Evolutionary conservation across 2,113 vertebrate genomes (phyloP), one percentile per base, ranked within the genome.

Genomic region (Antigone vipio): DNA sequence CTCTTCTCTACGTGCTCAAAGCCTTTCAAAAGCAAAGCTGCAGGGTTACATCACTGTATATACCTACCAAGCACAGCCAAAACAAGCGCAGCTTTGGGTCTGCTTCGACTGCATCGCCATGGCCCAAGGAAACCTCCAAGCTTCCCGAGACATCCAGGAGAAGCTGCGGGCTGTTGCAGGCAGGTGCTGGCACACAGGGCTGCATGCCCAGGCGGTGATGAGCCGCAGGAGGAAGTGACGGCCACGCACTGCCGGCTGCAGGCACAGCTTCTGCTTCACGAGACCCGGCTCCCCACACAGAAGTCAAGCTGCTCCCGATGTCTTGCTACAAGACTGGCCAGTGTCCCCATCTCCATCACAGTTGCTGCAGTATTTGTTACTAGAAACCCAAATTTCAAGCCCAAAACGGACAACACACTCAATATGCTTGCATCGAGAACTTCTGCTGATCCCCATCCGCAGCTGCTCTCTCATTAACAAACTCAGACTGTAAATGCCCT

Each of bases 221-320:
- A 67, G 56, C 29, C 0, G 0, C 44, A 22, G 38, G 47, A 71
- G 79, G 88, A 92, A 84, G 77, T 3, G 76, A 86, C 1, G 6
- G 72, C 67, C 80, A 79, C 2, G 0, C 0, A 0, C 17, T 1
- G 0, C 35, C 6, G 3, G 29, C 59, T 16, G 32, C 56, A 23
- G 34, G 59, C 67, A 73, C 22, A 80, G 68, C 63, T 88, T 47
- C 64, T 80, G 45, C 62, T 73, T 24, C 0, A 0, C 8, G 6
- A 82, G 60, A 85, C 27, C 58, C 14, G 1, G 21, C 50, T 63
- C 34, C n/a, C 45, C 52, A 19, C 1, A 2, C 0, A 0, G 60
- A 90, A 89, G 40, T 16, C 62, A 59, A 11, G 35, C 44, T 47
- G 35, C 62, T 76, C 23, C 49, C 0, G 1, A 63, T 16, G 35